Conservation (phyloP, 2,888 invertebrate genomes). For the Lypha dubia region DNA sequence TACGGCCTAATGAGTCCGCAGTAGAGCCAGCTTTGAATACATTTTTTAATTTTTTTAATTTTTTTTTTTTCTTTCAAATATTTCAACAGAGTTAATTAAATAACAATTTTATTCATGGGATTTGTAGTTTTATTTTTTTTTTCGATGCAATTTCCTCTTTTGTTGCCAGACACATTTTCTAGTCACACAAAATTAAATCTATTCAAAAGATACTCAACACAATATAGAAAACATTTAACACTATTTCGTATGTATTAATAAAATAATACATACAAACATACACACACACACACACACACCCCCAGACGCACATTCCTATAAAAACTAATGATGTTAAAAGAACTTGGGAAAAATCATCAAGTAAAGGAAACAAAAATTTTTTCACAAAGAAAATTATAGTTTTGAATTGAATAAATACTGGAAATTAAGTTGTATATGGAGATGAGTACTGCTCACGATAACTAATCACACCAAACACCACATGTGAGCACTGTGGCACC, state of each 20-base stretch:
- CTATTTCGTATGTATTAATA: conserved; percentile 6
- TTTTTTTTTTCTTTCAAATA: background rate
- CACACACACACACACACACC: background rate
- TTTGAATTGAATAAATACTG: conserved; percentile 30
- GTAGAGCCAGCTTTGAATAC: no score
- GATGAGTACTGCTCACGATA: background rate
- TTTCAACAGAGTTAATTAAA: conserved; percentile 33
- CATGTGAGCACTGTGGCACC: no score
- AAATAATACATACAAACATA: background rate
- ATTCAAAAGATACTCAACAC: conserved; percentile 32
- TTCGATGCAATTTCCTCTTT: conserved; percentile 1
- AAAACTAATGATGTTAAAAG: conserved; percentile 36
- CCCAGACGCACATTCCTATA: background rate
- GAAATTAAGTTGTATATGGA: background rate
- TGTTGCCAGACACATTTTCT: conserved; percentile 20
- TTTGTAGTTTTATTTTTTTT: background rate
- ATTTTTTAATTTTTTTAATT: background rate
- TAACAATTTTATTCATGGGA: conserved; percentile 19
- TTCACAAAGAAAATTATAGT: conserved; percentile 26
- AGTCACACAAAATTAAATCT: conserved; percentile 51
- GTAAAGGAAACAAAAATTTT: background rate
- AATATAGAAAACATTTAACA: conserved; percentile 10
- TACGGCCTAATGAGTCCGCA: background rate
- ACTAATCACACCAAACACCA: no score
- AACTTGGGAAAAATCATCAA: background rate